These are phyloP conservation scores for Cantharis lateralis DNA, from an alignment of 2,888 invertebrate genomes.

Conservation along the genomic window DNA sequence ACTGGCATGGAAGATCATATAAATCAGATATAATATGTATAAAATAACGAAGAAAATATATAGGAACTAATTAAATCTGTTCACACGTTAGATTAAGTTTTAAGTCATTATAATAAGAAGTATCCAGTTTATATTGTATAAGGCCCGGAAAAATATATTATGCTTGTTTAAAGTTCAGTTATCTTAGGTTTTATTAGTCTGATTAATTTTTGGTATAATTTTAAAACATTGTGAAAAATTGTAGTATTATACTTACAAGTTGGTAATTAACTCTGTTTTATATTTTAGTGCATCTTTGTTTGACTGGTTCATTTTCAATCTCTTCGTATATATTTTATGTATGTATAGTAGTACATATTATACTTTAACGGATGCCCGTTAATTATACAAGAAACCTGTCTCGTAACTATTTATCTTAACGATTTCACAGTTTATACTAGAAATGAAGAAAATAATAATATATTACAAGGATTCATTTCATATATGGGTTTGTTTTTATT, in stretches of 20 bases:
- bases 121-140: conserved; percentile 26
- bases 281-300: conserved; percentile 28
- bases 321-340: conserved; percentile 34
- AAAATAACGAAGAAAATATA: not conserved
- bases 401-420: conserved; percentile 37
- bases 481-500: not conserved
- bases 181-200: conserved; percentile 6
- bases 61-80: conserved; percentile 37
- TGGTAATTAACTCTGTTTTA: not conserved
- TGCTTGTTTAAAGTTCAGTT: conserved; percentile 27
- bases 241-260: not conserved
- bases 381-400: conserved; percentile 41
- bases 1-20: conserved; percentile 11
- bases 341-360: too few species aligned
- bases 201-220: not conserved
- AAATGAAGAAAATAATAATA: not conserved
- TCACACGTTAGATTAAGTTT: conserved; percentile 37
- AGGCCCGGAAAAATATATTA: conserved; percentile 31
- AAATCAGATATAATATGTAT: conserved; percentile 21
- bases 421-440: conserved; percentile 20
- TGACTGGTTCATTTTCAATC: conserved; percentile 30
- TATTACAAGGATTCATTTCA: too few species aligned
- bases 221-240: not conserved
- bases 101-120: conserved; percentile 25
- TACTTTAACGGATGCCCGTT: conserved; percentile 49